Base-by-base conservation (phyloP, 2,888 invertebrate genomes). In the Drosophila suboccidentalis region DNA sequence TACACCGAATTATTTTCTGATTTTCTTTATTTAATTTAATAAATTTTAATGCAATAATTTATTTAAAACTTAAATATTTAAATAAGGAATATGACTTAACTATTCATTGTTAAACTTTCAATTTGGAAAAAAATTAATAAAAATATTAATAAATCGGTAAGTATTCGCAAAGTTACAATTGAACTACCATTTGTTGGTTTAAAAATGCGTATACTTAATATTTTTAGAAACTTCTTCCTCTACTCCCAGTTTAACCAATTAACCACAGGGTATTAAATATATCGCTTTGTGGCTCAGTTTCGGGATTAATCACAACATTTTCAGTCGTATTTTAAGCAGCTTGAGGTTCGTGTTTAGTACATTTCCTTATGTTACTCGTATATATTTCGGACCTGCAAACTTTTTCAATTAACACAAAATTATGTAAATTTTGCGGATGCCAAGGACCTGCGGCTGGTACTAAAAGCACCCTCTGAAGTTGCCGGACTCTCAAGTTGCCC, bases 361-460 rank as follows among this genome's bases (percentile, higher is more conserved):
- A 4, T 32, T 44, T 38, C 29, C 46, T 44, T 53, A 32, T 74
- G 47, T 41, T 22, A 58, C 51, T 26, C 51, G 51, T 49, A 68
- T 64, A 80, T 53, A 78, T 87, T 85, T 75, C 53, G 69, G 71
- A 62, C 43, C 65, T 46, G 39, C 41, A 50, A 86, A 88, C 72
- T 84, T 84, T 84, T 86, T 83, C 87, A 88, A 84, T 84, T 84
- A 84, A 78, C 89, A 88, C 80, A 39, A 73, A 83, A 86, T 88
- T 86, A 88, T 86, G 89, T 67, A 86, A 82, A 84, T 88, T 82
- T 72, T 61, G 72, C 62, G 70, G 66, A 49, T 63, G 72, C 71
- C 75, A 75, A 71, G 51, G 38, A 71, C 41, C 53, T 49, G 19
- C 13, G 39, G 38, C 43, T 32, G 17, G 34, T 8, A 43, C 19